Base-by-base conservation (phyloP, 2,113 vertebrate species). In the Oophaga pumilio region DNA sequence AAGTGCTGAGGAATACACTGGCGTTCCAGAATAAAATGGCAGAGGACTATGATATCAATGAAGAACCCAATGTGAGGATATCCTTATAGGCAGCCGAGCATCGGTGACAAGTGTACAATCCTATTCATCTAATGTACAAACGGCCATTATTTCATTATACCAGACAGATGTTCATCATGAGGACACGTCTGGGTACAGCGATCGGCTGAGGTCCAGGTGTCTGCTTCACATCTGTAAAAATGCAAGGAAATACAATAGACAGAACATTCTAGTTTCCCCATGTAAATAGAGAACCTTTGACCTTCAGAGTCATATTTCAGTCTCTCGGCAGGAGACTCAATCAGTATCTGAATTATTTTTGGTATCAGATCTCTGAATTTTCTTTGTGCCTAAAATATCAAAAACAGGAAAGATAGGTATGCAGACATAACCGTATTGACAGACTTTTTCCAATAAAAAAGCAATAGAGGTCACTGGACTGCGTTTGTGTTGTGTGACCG, bases 341-440 rank as follows among this genome's bases (percentile, higher is more conserved):
- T 60, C 77, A 80, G 77, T 59, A 59, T 59, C 53, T 80, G 59
- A 17, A 13, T 50, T 82, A 64, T 82, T 82, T 82, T 64, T 49
- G 15, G 59, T 2, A 49, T 64, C 79, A 82, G 4, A 50, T 82
- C 49, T 82, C 79, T 64, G 60, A 60, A 68, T 50, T 26, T 52
- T 59, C 53, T 80, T 80, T 60, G 26, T 28, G 33, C 53, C 78
- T 60, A 80, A 79, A 59, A 79, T 59, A 79, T 59, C 7, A 6
- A 78, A 79, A 53, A 57, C 76, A 79, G 52, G 56, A 57, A 79
- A 64, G 59, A 82, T 13, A 33, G 62, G 33, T 50, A 50, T 66
- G 62, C 28, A 26, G 43, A n/a, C 22, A 6, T 64, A 20, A 62
- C 78, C 10, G 11, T 50, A 43, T 52, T 28, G 14, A 57, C 17